Percentiles rank a stretch among this genome's conserved stretches.
Evolutionary conservation across 2,888 invertebrate genomes (phyloP).

Genomic region (Heteromyza rotundicornis): DNA sequence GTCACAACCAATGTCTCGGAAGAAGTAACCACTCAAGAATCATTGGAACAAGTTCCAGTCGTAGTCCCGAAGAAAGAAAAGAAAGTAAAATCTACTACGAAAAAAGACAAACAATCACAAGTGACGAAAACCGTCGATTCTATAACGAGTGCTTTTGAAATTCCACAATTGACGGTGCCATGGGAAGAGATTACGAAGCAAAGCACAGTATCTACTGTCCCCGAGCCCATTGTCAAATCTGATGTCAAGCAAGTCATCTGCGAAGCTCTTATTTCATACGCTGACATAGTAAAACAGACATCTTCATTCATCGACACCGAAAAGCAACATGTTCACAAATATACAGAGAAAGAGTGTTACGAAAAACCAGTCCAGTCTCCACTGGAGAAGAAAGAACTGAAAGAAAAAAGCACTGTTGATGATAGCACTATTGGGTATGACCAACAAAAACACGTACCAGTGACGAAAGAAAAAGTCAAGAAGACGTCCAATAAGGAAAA

Average conservation of each 20-base stretch:
- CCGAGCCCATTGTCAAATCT: neutral
- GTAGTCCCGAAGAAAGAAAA: too few species aligned
- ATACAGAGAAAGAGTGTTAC: too few species aligned
- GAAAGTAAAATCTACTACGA: too few species aligned
- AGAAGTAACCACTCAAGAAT: too few species aligned
- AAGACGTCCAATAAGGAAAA: neutral
- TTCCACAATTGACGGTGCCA: conserved; percentile 26
- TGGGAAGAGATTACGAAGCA: conserved; percentile 20
- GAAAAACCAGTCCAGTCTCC: neutral
- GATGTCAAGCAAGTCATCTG: too few species aligned
- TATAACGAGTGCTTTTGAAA: conserved; percentile 22
- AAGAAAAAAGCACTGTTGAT: neutral
- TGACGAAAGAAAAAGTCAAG: neutral
- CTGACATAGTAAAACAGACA: conserved; percentile 41
- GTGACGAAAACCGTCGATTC: conserved; percentile 1
- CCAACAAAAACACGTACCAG: conserved; percentile 3
- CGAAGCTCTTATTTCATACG: conserved; percentile 37
- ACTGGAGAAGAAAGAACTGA: neutral
- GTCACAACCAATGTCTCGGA: neutral
- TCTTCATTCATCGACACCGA: conserved; percentile 38
- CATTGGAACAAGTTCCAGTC: too few species aligned
- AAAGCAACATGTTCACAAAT: conserved; percentile 34
- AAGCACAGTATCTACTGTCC: neutral
- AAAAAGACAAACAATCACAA: neutral
- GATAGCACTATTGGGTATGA: neutral